A percentile compares a stretch with the other conserved stretches of the same genome.
Conservation (phyloP, 2,113 vertebrate species). For the Tapirus terrestris region DNA sequence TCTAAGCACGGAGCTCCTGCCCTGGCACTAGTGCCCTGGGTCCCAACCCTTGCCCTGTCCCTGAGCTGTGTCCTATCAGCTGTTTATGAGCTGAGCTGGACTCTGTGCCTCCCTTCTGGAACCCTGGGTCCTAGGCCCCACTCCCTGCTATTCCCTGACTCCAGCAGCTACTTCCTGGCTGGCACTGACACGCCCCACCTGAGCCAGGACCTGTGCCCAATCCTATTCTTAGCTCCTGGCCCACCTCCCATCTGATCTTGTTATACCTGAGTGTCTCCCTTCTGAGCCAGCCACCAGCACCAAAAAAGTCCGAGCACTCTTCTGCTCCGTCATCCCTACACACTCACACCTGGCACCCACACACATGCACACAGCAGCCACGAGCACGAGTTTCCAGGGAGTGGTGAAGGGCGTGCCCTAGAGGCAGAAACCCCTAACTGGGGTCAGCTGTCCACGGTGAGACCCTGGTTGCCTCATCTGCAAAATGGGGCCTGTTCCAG, state of each 20-base stretch:
- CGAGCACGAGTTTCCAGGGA: accelerated
- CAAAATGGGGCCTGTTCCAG: not conserved
- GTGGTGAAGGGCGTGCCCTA: not conserved
- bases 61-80: not conserved
- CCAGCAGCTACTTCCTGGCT: not conserved
- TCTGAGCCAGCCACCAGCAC: not conserved
- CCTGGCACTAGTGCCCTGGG: not conserved
- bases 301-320: not conserved
- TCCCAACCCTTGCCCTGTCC: not conserved
- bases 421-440: not conserved
- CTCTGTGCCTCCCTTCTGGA: not conserved
- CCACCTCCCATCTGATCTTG: constrained; percentile 47
- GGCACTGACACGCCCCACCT: not conserved
- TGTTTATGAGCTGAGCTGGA: not conserved
- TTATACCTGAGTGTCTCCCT: constrained; percentile 40
- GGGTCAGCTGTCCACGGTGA: not conserved
- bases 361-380: not conserved
- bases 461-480: not conserved
- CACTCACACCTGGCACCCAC: not conserved
- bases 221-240: constrained; percentile 71
- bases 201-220: not conserved
- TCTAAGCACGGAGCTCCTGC: not conserved
- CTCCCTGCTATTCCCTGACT: not conserved
- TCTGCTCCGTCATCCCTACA: not conserved
- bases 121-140: not conserved